These are phyloP conservation scores for Pristionchus entomophagus DNA, from an alignment of 2,888 invertebrate species.

Conservation along the genomic window DNA sequence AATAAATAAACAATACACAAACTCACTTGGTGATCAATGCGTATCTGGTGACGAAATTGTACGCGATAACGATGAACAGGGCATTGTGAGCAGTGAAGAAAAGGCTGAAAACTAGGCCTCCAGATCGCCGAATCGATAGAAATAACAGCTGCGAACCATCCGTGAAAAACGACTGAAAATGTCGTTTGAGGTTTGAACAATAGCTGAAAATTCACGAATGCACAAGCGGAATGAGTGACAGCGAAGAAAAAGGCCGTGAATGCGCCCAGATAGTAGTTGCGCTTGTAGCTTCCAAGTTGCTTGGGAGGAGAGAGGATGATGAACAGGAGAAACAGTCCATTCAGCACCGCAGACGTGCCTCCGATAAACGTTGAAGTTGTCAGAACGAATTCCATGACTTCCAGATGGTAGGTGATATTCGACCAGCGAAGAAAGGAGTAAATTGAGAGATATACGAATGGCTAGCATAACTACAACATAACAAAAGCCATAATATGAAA, in stretches of 20 bases:
- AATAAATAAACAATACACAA: too few species aligned
- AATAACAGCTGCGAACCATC: neutral
- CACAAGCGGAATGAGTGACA: neutral
- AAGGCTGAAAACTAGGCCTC: neutral
- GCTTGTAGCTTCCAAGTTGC: neutral
- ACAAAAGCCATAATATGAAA: too few species aligned
- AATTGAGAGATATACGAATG: too few species aligned
- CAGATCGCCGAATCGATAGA: neutral
- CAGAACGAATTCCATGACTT: slow-evolving; percentile 19
- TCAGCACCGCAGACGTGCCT: neutral
- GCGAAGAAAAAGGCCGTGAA: too few species aligned
- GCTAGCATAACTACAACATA: too few species aligned
- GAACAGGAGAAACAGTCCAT: neutral
- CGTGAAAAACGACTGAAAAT: neutral
- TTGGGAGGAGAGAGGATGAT: neutral
- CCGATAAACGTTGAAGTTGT: neutral
- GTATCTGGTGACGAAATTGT: neutral
- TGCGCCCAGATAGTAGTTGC: neutral
- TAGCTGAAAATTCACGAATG: neutral
- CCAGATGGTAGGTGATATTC: too few species aligned
- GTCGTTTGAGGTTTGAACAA: neutral
- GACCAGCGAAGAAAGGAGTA: too few species aligned
- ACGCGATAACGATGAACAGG: neutral
- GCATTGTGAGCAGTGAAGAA: neutral
- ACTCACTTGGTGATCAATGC: neutral